Base-by-base conservation (phyloP, 1,140 invertebrate species). In the Trachelipus rathkii region DNA sequence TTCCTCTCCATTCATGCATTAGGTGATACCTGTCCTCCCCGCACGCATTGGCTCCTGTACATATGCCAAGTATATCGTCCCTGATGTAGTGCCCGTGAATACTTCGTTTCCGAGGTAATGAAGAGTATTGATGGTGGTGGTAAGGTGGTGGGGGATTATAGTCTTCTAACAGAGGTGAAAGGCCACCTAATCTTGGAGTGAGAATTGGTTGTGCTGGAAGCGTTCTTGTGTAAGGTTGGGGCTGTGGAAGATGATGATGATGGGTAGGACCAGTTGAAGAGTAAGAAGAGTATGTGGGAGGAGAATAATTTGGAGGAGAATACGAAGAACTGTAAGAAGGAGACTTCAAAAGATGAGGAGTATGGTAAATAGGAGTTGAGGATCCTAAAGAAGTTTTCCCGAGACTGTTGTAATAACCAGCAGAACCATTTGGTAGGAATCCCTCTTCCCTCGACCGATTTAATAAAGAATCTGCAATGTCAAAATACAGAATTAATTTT, bases 361-460 rank as follows among this genome's bases (percentile, higher is more conserved):
- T 68, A 60, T 75, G 50, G 19, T 60, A 60, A 19, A 13, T 8
- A 13, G 50, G 11, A 13, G 50, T 15, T 19, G 50, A 60, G 4
- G 50, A 60, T 15, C 50, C 50, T 60, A 60, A 67, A 0, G 73
- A 68, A 2, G 73, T 44, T 53, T 68, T 75, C 3, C 60, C 53
- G 44, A 75, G 60, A n/a, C 73, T 68, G 60, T 75, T 67, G 73
- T 75, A 75, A 53, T 75, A 75, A 33, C 73, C 73, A 11, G 73
- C 68, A 0, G 73, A 75, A 0, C 73, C 73, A 44, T 75, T 75
- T 2, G 73, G 73, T 24, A 75, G 24, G 19, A 75, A 60, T 60
- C 50, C 50, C 8, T 60, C 50, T 19, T 60, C 50, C 50, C 50
- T 60, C 50, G 11, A 19, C 50, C 50, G 11, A 8, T 19, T 15